Evolutionary conservation across 2,888 invertebrate species (phyloP).

Genomic region (Conistra vaccinii): DNA sequence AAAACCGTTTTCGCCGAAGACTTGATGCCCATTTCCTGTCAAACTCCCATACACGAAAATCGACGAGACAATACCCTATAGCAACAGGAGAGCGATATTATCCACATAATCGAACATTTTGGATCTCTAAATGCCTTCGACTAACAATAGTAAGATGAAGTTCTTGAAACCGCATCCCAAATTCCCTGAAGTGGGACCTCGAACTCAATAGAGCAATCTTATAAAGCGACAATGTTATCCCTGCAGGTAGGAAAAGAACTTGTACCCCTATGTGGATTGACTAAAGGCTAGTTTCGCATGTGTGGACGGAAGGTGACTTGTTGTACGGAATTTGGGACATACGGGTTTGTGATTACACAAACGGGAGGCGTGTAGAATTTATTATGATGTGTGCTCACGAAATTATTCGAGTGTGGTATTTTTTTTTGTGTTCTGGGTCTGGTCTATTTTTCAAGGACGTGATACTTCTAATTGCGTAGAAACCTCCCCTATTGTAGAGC

Average conservation of each 20-base stretch:
- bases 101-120: constrained; percentile 38
- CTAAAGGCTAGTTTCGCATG: constrained; percentile 47
- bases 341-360: constrained; percentile 54
- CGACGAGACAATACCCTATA: constrained; percentile 12
- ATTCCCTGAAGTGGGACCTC: constrained; percentile 73
- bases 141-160: constrained; percentile 66
- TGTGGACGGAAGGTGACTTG: constrained; percentile 14
- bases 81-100: constrained; percentile 30
- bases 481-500: too few relatives aligned
- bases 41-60: constrained; percentile 6
- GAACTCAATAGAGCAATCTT: constrained; percentile 72
- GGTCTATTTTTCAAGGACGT: neutral
- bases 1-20: constrained; percentile 8
- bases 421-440: constrained; percentile 22
- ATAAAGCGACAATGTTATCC: constrained; percentile 65
- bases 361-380: constrained; percentile 41
- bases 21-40: neutral
- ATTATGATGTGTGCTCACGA: constrained; percentile 39
- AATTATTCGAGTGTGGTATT: constrained; percentile 28
- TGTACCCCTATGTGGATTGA: neutral
- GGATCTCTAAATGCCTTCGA: constrained; percentile 52
- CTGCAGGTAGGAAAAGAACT: constrained; percentile 12
- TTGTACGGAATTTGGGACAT: constrained; percentile 51
- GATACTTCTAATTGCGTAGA: neutral
- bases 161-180: constrained; percentile 69